Evolutionary conservation across 2,888 invertebrate species (phyloP).

Genomic region (Dryomyza anilis): DNA sequence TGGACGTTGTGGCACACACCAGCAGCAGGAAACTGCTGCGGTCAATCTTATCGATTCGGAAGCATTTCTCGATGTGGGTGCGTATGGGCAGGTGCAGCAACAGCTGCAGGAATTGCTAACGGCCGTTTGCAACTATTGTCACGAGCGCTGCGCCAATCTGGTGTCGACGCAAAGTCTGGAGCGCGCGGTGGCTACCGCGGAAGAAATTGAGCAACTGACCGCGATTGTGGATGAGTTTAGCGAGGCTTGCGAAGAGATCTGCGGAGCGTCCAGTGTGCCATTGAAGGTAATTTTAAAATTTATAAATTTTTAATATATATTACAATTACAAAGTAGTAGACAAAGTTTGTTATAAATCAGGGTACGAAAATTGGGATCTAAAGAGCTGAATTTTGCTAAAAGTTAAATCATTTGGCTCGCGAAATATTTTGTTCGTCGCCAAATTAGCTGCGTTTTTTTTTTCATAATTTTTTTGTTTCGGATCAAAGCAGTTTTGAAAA

Average conservation of each 20-base stretch:
- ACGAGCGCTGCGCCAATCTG: conserved; percentile 89
- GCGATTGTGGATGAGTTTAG: conserved; percentile 80
- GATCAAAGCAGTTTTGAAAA: too few relatives aligned
- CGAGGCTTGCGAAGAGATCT: conserved; percentile 74
- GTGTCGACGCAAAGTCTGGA: conserved; percentile 79
- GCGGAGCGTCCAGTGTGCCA: conserved; percentile 77
- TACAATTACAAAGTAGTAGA: too few relatives aligned
- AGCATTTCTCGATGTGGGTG: conserved; percentile 72
- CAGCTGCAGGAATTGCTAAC: conserved; percentile 78
- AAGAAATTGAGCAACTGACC: conserved; percentile 77
- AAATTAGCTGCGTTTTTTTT: too few relatives aligned
- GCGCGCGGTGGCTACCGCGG: conserved; percentile 72
- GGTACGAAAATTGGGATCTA: too few relatives aligned
- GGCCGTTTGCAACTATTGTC: conserved; percentile 88
- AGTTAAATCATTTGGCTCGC: too few relatives aligned
- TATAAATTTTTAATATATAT: background rate
- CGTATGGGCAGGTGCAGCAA: conserved; percentile 71
- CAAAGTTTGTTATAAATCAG: too few relatives aligned
- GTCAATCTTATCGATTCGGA: conserved; percentile 69
- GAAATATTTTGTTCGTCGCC: too few relatives aligned
- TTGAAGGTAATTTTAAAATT: conserved; percentile 64
- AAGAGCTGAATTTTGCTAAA: too few relatives aligned
- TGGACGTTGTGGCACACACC: conserved; percentile 64
- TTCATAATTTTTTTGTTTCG: too few relatives aligned
- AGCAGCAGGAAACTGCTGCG: conserved; percentile 33